phyloP scores from a whole-genome alignment of 2,888 invertebrate species.

The Apamea monoglypha region DNA sequence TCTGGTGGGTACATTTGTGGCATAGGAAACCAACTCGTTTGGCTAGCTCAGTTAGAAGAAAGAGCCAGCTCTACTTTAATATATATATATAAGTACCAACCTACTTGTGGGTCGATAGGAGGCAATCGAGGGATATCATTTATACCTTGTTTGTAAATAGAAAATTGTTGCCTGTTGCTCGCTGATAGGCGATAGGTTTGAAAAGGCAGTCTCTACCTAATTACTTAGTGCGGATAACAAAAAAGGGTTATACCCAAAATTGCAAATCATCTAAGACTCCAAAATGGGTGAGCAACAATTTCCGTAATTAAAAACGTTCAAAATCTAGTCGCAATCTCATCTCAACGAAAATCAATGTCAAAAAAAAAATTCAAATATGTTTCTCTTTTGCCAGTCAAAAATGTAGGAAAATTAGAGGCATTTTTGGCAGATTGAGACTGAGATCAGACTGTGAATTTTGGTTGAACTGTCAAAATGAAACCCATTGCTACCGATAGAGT shows the following conservation, averaged over 20 bases:
- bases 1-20: constrained; percentile 12
- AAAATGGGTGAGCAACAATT: not conserved
- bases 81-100: not conserved
- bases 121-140: constrained; percentile 8
- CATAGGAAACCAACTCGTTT: constrained; percentile 47
- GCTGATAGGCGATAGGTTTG: not conserved
- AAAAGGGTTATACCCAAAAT: not conserved
- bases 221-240: too few relatives aligned
- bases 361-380: too few relatives aligned
- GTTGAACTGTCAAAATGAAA: not conserved
- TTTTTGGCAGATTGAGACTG: too few relatives aligned
- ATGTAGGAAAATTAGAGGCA: too few relatives aligned
- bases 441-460: not conserved
- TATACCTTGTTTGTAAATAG: constrained; percentile 14
- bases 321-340: too few relatives aligned
- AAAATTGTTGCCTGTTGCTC: constrained; percentile 3
- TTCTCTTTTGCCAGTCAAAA: too few relatives aligned
- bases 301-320: too few relatives aligned
- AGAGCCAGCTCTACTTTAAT: constrained; percentile 33
- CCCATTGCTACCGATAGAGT: not conserved
- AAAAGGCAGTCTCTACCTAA: not conserved
- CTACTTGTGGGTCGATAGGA: constrained; percentile 11
- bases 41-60: constrained; percentile 30
- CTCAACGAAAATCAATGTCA: too few relatives aligned
- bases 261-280: not conserved